Percentiles rank a stretch among this genome's conserved stretches.
These are phyloP conservation scores for Echeneis naucrates DNA, from an alignment of 2,797 vertebrate species.

Conservation along the genomic window DNA sequence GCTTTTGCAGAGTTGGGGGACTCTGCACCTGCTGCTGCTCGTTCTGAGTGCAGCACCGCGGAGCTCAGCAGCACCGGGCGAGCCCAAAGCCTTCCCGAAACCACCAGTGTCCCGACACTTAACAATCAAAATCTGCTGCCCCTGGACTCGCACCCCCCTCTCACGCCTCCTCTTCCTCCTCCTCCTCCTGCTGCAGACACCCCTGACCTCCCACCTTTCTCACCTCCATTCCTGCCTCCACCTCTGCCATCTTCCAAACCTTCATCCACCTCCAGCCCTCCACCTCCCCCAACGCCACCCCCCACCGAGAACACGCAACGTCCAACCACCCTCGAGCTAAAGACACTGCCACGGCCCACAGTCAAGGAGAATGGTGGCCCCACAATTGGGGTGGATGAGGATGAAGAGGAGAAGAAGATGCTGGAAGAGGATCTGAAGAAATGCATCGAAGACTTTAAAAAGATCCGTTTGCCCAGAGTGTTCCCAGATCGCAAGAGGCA, in stretches of 20 bases:
- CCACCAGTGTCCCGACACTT: constrained; percentile 10
- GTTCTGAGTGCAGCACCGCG: background rate
- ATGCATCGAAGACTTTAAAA: constrained; percentile 92
- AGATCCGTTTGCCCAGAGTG: constrained; percentile 86
- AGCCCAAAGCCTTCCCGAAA: constrained; percentile 70
- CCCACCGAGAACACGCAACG: constrained; percentile 63
- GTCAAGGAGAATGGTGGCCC: constrained; percentile 79
- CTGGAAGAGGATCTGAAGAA: constrained; percentile 90
- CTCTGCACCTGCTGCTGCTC: constrained; percentile 7
- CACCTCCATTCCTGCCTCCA: constrained; percentile 58
- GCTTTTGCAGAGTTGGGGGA: constrained; percentile 38
- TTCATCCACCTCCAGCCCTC: constrained; percentile 50
- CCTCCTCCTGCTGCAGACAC: constrained; percentile 34
- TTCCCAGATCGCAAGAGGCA: constrained; percentile 92
- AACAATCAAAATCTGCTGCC: constrained; percentile 19
- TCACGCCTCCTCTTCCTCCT: constrained; percentile 62
- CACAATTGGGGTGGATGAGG: constrained; percentile 45
- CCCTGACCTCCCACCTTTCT: constrained; percentile 51
- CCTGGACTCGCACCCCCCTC: constrained; percentile 26
- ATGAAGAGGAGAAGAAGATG: constrained; percentile 84
- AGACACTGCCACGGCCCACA: constrained; percentile 66
- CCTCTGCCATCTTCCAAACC: constrained; percentile 60
- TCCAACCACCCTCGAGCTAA: constrained; percentile 76
- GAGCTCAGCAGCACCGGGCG: constrained; percentile 27
- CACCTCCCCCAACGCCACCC: constrained; percentile 36